phyloP scores from a whole-genome alignment of 2,888 invertebrate species.

The Dendrolimus pini region DNA sequence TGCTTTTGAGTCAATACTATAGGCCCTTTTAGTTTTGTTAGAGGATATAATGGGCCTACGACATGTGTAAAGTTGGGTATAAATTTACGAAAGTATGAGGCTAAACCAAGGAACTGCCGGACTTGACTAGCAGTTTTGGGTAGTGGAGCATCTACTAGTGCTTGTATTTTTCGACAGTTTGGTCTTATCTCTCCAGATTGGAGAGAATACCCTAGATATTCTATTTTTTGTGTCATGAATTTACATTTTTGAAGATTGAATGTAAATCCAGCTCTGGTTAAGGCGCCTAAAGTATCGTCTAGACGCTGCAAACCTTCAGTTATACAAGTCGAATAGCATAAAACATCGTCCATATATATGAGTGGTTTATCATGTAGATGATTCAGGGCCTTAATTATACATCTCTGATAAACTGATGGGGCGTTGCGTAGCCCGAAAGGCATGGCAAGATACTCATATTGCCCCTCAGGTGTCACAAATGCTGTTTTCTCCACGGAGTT shows the following conservation, averaged over 20 bases:
- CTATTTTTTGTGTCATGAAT: constrained; percentile 20
- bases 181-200: constrained; percentile 21
- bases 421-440: constrained; percentile 19
- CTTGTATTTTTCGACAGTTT: constrained; percentile 22
- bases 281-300: constrained; percentile 7
- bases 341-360: constrained; percentile 18
- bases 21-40: constrained; percentile 18
- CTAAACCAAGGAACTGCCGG: constrained; percentile 15
- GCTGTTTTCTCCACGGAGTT: constrained; percentile 13
- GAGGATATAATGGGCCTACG: constrained; percentile 18
- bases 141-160: constrained; percentile 20
- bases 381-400: constrained; percentile 13
- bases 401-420: constrained; percentile 15
- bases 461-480: constrained; percentile 2
- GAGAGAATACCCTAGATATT: constrained; percentile 23
- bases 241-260: constrained; percentile 19
- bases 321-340: constrained; percentile 7
- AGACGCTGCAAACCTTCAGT: constrained; percentile 13
- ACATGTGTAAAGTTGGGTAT: constrained; percentile 13
- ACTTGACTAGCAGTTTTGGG: constrained; percentile 21
- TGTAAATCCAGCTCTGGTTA: constrained; percentile 21
- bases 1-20: constrained; percentile 16
- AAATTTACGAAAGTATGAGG: constrained; percentile 13
- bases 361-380: constrained; percentile 10
- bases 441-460: constrained; percentile 15